These are phyloP conservation scores for Pantelozetes paolii DNA, from an alignment of 2,888 invertebrate genomes.

Conservation along the genomic window DNA sequence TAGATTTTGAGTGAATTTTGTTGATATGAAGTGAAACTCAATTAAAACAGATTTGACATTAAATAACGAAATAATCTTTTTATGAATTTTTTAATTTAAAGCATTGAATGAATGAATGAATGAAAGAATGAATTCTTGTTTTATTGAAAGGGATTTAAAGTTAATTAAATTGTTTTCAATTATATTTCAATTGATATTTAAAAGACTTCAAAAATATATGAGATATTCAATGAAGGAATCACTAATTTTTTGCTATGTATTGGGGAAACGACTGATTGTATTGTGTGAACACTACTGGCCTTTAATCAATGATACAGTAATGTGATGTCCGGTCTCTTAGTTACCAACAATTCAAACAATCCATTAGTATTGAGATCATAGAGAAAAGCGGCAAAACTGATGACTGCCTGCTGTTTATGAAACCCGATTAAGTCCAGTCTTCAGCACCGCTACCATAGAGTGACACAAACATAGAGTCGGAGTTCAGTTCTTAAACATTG, in stretches of 20 bases:
- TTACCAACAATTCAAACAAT: background rate
- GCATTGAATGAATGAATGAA: no score
- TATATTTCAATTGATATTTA: no score
- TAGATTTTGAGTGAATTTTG: no score
- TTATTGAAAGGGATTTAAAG: no score
- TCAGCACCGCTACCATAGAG: background rate
- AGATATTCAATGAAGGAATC: background rate
- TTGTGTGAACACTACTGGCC: no score
- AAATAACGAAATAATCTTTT: no score
- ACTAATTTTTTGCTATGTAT: background rate
- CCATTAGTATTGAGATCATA: slow-evolving; percentile 1
- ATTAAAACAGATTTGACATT: no score
- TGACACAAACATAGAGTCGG: background rate
- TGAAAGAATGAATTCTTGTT: no score
- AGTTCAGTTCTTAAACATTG: background rate
- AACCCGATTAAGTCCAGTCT: slow-evolving; percentile 8
- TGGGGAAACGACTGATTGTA: background rate
- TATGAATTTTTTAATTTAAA: no score
- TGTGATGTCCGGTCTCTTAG: background rate
- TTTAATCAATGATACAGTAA: slow-evolving; percentile 4
- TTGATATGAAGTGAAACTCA: no score
- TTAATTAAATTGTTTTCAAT: no score
- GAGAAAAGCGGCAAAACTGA: background rate
- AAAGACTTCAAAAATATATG: no score
- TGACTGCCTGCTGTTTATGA: background rate